Evolutionary conservation across 1,140 invertebrate genomes (phyloP).

Genomic region (Ceratosolen solmsi): DNA sequence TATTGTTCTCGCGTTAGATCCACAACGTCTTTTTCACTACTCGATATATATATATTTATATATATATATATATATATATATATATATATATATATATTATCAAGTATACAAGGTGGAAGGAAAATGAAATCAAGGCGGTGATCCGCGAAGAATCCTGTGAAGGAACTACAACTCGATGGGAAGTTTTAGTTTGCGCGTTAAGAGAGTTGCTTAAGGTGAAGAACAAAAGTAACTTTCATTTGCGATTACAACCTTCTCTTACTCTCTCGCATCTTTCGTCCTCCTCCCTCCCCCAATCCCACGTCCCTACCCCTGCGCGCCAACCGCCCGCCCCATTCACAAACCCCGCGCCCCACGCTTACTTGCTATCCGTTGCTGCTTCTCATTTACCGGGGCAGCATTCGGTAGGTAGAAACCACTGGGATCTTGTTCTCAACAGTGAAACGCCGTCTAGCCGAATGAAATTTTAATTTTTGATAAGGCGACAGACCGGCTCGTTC

Average conservation of each 20-base stretch:
- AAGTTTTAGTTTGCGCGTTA: slow-evolving; percentile 10
- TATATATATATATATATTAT: too few species aligned
- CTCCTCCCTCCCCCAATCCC: too few species aligned
- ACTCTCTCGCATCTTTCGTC: neutral
- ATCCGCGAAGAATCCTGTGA: slow-evolving; percentile 39
- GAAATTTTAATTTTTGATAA: slow-evolving; percentile 73
- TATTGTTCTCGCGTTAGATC: too few species aligned
- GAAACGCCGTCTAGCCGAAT: slow-evolving; percentile 59
- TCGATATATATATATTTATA: too few species aligned
- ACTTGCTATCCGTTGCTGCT: slow-evolving; percentile 44
- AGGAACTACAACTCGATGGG: neutral
- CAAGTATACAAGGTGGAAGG: slow-evolving; percentile 18
- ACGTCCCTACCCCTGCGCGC: too few species aligned
- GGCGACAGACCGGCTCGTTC: slow-evolving; percentile 53
- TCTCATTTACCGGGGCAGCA: slow-evolving; percentile 47
- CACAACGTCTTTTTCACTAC: too few species aligned
- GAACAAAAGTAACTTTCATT: slow-evolving; percentile 59
- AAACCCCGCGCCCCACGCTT: neutral
- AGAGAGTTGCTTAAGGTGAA: slow-evolving; percentile 17
- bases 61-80: too few species aligned
- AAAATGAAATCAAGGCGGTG: slow-evolving; percentile 51
- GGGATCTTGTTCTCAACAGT: slow-evolving; percentile 56
- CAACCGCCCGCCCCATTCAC: too few species aligned
- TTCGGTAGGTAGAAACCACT: slow-evolving; percentile 28
- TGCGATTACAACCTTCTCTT: slow-evolving; percentile 56